Conservation (phyloP, 2,797 vertebrate genomes). For the Enteromius treurensis region DNA sequence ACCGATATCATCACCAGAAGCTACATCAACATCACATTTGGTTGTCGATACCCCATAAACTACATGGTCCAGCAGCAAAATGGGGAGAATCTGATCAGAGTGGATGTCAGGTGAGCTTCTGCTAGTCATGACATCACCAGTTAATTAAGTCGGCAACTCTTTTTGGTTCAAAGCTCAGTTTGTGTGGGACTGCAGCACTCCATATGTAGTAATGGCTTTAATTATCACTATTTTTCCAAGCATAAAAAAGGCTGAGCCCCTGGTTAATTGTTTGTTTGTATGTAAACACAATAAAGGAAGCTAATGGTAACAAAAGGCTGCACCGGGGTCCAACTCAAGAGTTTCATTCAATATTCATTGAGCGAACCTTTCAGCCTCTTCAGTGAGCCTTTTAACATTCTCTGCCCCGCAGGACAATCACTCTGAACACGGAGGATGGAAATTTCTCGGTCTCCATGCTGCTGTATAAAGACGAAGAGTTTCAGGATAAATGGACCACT, state of each 20-base stretch:
- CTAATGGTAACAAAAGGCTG: conserved; percentile 46
- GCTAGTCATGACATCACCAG: conserved; percentile 24
- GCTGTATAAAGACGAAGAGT: conserved; percentile 79
- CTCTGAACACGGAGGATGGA: conserved; percentile 79
- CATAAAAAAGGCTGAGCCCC: conserved; percentile 11
- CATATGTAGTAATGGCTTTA: conserved; percentile 26
- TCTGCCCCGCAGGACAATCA: conserved; percentile 73
- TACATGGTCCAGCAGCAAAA: conserved; percentile 79
- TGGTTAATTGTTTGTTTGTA: conserved; percentile 45
- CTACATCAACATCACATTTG: conserved; percentile 81
- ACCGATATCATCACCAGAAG: conserved; percentile 76
- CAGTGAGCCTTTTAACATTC: conserved; percentile 44
- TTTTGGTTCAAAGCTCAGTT: conserved; percentile 13
- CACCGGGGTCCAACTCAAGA: conserved; percentile 48
- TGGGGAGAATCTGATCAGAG: conserved; percentile 76
- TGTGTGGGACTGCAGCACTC: neutral
- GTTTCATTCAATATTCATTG: conserved; percentile 44
- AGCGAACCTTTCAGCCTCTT: conserved; percentile 45
- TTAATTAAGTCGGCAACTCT: conserved; percentile 20
- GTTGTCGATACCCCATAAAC: conserved; percentile 82
- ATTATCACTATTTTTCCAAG: conserved; percentile 32
- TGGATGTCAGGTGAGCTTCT: conserved; percentile 73
- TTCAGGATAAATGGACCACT: conserved; percentile 78
- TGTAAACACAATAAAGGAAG: conserved; percentile 49
- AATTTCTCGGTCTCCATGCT: conserved; percentile 82